A percentile compares a stretch with the other conserved stretches of the same genome.
Conservation (phyloP, 2,888 invertebrate genomes). For the Tachystola acroxantha region DNA sequence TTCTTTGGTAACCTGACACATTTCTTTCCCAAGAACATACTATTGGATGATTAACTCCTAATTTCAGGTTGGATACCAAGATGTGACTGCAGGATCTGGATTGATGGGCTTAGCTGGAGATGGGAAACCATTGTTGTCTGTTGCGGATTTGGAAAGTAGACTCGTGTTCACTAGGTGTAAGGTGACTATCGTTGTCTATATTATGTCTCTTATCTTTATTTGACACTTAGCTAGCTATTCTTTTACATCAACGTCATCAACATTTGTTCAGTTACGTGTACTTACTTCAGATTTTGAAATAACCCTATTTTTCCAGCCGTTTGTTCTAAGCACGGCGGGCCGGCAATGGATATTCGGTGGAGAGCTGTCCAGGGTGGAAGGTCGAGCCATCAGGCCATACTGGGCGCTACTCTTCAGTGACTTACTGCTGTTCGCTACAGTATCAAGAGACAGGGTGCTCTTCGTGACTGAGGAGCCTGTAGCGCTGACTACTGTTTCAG, state of each 20-base stretch:
- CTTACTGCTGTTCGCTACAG: constrained; percentile 90
- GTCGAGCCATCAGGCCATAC: constrained; percentile 87
- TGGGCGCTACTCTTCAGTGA: constrained; percentile 93
- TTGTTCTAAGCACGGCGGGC: constrained; percentile 88
- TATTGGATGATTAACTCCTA: too few species aligned
- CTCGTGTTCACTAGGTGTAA: constrained; percentile 94
- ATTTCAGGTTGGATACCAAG: constrained; percentile 83
- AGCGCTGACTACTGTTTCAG: constrained; percentile 86
- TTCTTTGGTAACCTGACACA: too few species aligned
- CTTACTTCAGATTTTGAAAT: too few species aligned
- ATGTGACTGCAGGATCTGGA: constrained; percentile 90
- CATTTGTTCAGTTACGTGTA: too few species aligned
- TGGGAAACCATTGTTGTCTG: constrained; percentile 87
- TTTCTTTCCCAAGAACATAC: too few species aligned
- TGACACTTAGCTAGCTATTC: too few species aligned
- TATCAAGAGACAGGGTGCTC: constrained; percentile 90
- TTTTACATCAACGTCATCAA: too few species aligned
- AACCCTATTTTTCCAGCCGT: constrained; percentile 77
- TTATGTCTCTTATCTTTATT: neutral
- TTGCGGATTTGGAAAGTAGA: constrained; percentile 91
- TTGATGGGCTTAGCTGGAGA: constrained; percentile 92
- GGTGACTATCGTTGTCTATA: constrained; percentile 46
- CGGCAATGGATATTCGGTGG: constrained; percentile 95
- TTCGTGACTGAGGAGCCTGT: constrained; percentile 94
- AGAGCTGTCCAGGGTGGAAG: constrained; percentile 89